Evolutionary conservation across 2,888 invertebrate genomes (phyloP), one percentile per base, ranked within the genome.

Genomic region (Nemapogon koenigi): DNA sequence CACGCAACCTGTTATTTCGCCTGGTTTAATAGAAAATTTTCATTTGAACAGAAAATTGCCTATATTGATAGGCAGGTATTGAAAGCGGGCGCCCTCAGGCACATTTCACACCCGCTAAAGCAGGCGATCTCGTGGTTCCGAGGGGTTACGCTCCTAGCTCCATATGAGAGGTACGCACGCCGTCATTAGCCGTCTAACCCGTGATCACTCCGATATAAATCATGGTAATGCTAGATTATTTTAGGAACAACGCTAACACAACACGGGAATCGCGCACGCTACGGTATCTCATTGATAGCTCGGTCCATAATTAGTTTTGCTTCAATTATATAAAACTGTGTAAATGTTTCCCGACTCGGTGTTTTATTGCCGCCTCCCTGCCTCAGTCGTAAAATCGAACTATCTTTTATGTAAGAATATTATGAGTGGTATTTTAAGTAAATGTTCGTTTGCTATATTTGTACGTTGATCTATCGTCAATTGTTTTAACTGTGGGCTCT

Each of bases 191-290:
- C 57, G 57, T 55, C 62, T 55, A 59, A 57, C 54, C 66, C 55
- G 59, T 62, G 65, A 69, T 71, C 62, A 62, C 55, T 60, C 57
- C 57, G 64, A 70, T 71, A 75, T 75, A 73, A 75, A 75, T 73
- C 76, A 72, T 64, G 65, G 61, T 75, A 75, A 76, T 75, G 65
- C 71, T 65, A 72, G 59, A 75, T 75, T 70, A 73, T 71, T 68
- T 66, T 64, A 61, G 71, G 65, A 62, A 63, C 63, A 62, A 62
- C 68, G 59, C 58, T 57, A 64, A 69, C 67, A 68, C 64, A 63
- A 32, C 65, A 61, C 63, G 66, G 66, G 69, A 71, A 73, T 69
- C 60, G 62, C 66, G 60, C 59, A 52, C 59, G 57, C 55, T 64
- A n/a, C 68, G 49, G 19, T 60, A 62, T 56, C 65, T 71, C 70